Evolutionary conservation across 2,888 invertebrate genomes (phyloP), one percentile per base, ranked within the genome.

Genomic region (Drosophila setosimentum): DNA sequence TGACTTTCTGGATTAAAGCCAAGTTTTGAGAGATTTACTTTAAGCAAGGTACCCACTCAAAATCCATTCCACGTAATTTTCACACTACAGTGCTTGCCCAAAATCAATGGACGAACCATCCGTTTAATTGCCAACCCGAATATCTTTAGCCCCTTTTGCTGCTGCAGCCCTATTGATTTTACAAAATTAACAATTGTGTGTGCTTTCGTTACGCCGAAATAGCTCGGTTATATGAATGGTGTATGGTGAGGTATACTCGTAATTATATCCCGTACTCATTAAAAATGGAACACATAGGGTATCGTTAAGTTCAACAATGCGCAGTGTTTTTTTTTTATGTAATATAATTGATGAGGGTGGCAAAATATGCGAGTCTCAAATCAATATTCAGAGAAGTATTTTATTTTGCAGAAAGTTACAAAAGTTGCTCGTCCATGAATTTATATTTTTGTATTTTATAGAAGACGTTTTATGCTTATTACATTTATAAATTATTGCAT

Each of bases 161-260:
- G 61, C 30, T 42, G 45, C 42, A 53, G 55, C 21, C 59, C 61
- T 86, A 84, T 84, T 80, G 87, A 88, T 85, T 86, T 86, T 83
- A 73, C 79, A 75, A 83, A 83, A 88, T 83, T 80, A 76, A 83
- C 71, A 70, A 62, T 64, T 71, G 69, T 73, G 63, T 72, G 68
- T 71, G 24, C 35, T 68, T 76, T 63, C 55, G 64, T 33, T 60
- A 48, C 53, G 53, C 60, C 49, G 35, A 72, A 83, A 68, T 84
- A 72, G 76, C 67, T 67, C 64, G 48, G 54, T 27, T 57, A 30
- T 51, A 48, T 54, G 21, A 57, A 10, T 24, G 7, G n/a, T 21
- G 35, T 24, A 18, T n/a, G 21, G 24, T n/a, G 37, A 32, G 11
- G 16, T 18, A 27, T 24, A 3, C 18, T 27, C 32, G 49, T 40